Conservation (phyloP, 2,797 vertebrate genomes). For the Megalops cyprinoides region DNA sequence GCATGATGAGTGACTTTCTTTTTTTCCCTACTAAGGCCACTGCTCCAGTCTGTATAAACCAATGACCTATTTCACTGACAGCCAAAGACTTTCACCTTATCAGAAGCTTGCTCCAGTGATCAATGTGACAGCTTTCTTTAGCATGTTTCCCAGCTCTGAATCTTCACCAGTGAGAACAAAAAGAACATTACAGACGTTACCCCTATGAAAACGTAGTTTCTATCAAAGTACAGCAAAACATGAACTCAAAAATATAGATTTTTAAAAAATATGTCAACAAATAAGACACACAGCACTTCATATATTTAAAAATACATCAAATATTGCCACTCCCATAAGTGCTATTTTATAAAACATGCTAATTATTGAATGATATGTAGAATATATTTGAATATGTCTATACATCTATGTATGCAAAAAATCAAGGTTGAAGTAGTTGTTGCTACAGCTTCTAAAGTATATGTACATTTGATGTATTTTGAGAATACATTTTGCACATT, state of each 20-base stretch:
- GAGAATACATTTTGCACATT: too few relatives aligned
- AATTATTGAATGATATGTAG: too few relatives aligned
- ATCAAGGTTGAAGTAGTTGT: too few relatives aligned
- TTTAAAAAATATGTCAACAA: neutral
- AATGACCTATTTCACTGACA: too few relatives aligned
- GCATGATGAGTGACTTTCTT: neutral
- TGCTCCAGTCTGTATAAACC: neutral
- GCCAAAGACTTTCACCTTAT: too few relatives aligned
- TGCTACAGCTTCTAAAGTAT: too few relatives aligned
- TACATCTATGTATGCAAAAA: neutral
- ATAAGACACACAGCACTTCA: neutral
- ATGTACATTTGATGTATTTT: neutral
- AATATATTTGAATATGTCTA: too few relatives aligned
- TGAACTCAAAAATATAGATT: neutral
- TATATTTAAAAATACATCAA: neutral
- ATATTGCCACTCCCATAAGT: neutral
- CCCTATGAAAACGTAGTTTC: neutral
- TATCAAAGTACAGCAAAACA: neutral
- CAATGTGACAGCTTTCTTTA: neutral
- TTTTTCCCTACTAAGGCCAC: neutral
- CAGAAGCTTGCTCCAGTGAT: neutral
- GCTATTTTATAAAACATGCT: neutral
- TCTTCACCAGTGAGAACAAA: neutral
- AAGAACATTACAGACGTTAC: neutral
- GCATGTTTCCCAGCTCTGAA: neutral